A percentile compares a stretch with the other conserved stretches of the same genome.
phyloP scores from a whole-genome alignment of 1,140 invertebrate genomes.

The Philopotamus ludificatus region DNA sequence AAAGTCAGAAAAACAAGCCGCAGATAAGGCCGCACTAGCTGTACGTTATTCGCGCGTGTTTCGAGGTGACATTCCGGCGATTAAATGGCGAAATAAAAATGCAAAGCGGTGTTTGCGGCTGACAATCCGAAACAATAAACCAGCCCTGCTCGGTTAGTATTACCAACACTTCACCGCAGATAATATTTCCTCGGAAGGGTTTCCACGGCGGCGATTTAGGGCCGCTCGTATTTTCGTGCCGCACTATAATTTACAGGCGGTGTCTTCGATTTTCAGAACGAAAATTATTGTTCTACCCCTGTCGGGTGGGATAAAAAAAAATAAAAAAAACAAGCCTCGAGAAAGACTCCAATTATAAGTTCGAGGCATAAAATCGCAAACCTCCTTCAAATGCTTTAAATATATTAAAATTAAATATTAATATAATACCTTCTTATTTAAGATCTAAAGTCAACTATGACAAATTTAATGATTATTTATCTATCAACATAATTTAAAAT shows the following conservation, averaged over 20 bases:
- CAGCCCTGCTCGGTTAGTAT: slow-evolving; percentile 7
- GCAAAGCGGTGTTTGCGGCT: slow-evolving; percentile 31
- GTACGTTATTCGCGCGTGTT: slow-evolving; percentile 13
- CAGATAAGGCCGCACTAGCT: not conserved
- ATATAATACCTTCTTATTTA: too few species aligned
- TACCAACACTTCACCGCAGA: not conserved
- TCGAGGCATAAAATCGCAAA: too few species aligned
- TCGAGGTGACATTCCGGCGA: slow-evolving; percentile 26
- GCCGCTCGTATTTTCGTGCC: not conserved
- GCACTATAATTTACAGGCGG: not conserved
- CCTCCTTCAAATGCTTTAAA: too few species aligned
- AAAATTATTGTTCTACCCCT: too few species aligned
- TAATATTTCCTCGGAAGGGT: not conserved
- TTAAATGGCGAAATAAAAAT: slow-evolving; percentile 38
- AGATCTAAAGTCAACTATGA: too few species aligned
- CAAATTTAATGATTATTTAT: too few species aligned
- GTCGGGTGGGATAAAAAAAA: too few species aligned
- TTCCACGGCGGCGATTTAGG: not conserved
- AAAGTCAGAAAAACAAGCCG: too few species aligned
- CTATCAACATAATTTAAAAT: too few species aligned
- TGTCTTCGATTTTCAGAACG: not conserved
- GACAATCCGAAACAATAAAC: slow-evolving; percentile 37
- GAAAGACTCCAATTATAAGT: too few species aligned
- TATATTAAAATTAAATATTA: too few species aligned
- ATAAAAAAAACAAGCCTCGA: too few species aligned